Percentiles rank a stretch among this genome's conserved stretches.
Conservation (phyloP, 2,113 vertebrate genomes). For the Anarrhichthys ocellatus region DNA sequence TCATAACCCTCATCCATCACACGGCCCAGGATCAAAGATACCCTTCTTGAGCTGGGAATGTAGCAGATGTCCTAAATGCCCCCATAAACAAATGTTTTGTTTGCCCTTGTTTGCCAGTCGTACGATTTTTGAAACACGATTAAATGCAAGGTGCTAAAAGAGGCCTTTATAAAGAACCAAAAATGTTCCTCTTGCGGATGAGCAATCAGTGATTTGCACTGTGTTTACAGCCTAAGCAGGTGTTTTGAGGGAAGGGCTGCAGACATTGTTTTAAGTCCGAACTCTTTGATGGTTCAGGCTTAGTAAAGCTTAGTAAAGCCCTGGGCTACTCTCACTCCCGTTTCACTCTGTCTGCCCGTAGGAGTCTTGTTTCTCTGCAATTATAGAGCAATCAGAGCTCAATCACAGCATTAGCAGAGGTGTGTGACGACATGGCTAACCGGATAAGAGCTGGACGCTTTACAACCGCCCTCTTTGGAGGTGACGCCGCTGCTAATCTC, state of each 20-base stretch:
- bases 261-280: conserved; percentile 58
- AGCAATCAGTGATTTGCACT: conserved; percentile 30
- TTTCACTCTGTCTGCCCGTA: conserved; percentile 56
- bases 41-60: conserved; percentile 46
- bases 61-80: conserved; percentile 64
- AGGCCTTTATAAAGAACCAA: conserved; percentile 27
- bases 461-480: conserved; percentile 60
- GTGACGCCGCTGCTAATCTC: conserved; percentile 67
- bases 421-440: conserved; percentile 65
- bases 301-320: conserved; percentile 57
- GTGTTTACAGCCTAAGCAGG: conserved; percentile 59
- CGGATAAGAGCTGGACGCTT: conserved; percentile 65
- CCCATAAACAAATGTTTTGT: conserved; percentile 50
- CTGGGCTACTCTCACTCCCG: conserved; percentile 38
- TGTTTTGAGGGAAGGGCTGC: conserved; percentile 63
- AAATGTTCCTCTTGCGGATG: conserved; percentile 5
- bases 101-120: conserved; percentile 40
- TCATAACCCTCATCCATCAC: conserved; percentile 79
- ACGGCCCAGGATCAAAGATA: conserved; percentile 71
- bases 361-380: conserved; percentile 74
- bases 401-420: conserved; percentile 71
- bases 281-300: conserved; percentile 72
- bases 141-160: conserved; percentile 51
- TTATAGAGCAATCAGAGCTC: conserved; percentile 70
- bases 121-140: conserved; percentile 35